Evolutionary conservation across 2,888 invertebrate genomes (phyloP).

Genomic region (Dryomyza anilis): DNA sequence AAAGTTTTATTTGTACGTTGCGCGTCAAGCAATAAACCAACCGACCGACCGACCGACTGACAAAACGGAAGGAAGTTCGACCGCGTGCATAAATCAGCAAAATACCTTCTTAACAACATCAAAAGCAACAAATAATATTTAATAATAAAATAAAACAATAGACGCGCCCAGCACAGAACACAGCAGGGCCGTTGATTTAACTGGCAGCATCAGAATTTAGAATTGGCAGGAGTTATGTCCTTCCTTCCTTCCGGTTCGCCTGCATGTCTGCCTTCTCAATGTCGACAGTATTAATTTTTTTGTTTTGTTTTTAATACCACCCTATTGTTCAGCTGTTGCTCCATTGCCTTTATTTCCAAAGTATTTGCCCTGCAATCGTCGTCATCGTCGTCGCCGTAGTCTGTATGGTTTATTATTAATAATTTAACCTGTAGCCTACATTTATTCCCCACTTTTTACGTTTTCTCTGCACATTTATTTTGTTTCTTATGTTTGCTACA

Average conservation of each 20-base stretch:
- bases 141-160: conserved; percentile 31
- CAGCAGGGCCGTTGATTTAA: neutral
- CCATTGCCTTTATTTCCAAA: neutral
- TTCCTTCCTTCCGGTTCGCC: neutral
- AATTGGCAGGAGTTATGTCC: too few relatives aligned
- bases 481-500: conserved; percentile 5
- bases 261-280: neutral
- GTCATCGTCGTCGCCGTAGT: too few relatives aligned
- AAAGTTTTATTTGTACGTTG: too few relatives aligned
- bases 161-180: neutral
- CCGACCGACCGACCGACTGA: neutral
- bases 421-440: conserved; percentile 6
- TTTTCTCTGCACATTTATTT: conserved; percentile 11
- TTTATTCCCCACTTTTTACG: neutral
- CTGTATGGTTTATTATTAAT: conserved; percentile 21
- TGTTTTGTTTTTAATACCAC: neutral
- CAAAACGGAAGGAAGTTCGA: conserved; percentile 25
- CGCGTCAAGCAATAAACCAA: neutral
- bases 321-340: neutral
- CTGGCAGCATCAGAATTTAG: neutral
- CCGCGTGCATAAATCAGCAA: conserved; percentile 29
- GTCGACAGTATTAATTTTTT: too few relatives aligned
- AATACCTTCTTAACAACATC: conserved; percentile 7
- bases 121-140: conserved; percentile 25
- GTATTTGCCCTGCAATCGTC: too few relatives aligned